Evolutionary conservation across 2,888 invertebrate species (phyloP).

Genomic region (Tanytarsus gracilentus): DNA sequence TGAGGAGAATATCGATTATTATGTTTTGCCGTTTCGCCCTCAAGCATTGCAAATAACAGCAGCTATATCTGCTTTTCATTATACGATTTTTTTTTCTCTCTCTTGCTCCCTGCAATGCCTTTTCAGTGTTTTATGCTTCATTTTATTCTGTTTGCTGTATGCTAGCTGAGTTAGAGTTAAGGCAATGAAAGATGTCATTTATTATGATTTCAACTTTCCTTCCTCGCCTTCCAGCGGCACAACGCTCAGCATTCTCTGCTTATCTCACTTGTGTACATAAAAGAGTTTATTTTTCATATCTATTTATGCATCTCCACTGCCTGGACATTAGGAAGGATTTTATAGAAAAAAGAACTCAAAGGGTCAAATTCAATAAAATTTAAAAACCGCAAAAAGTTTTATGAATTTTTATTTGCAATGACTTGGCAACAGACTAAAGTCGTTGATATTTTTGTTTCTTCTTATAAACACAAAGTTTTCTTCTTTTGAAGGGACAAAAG

Average conservation of each 20-base stretch:
- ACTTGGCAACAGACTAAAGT: neutral
- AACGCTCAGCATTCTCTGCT: too few relatives aligned
- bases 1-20: constrained; percentile 21
- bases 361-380: too few relatives aligned
- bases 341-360: too few relatives aligned
- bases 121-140: constrained; percentile 5
- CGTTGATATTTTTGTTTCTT: neutral
- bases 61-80: constrained; percentile 1
- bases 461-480: too few relatives aligned
- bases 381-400: too few relatives aligned
- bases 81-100: neutral
- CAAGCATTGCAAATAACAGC: neutral
- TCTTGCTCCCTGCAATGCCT: neutral
- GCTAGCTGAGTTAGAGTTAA: neutral
- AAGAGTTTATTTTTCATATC: neutral
- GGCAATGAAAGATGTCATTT: constrained; percentile 12
- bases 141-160: neutral
- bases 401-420: too few relatives aligned
- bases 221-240: neutral
- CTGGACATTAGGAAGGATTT: too few relatives aligned
- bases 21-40: constrained; percentile 17
- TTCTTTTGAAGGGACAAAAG: neutral
- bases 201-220: constrained; percentile 14
- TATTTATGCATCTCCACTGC: too few relatives aligned
- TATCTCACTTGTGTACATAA: neutral